Evolutionary conservation across 1,140 invertebrate species (phyloP), one percentile per base, ranked within the genome.

Genomic region (Penaeus japonicus): DNA sequence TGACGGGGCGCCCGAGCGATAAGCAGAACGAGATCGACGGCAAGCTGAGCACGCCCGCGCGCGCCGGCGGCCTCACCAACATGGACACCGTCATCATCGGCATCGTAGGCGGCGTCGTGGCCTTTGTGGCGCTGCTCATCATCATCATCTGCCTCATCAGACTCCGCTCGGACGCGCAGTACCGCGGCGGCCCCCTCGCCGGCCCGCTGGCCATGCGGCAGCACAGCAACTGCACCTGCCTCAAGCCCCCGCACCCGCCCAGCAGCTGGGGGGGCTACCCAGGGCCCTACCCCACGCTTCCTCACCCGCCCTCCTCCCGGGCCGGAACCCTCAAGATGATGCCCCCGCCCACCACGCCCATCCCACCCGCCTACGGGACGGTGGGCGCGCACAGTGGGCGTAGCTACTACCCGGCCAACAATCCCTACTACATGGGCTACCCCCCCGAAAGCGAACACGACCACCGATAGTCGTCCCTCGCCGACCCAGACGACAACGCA

Each of bases 61-160:
- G 47, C 91, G 17, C 90, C 93, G 18, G 91, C 93, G 87, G 86
- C 24, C 79, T 96, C 0, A 95, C 94, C 73, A 97, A 97, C 89
- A 97, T 98, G 91, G 97, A 98, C 91, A 97, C 97, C 2, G 92
- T 98, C 0, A 98, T 98, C 78, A 97, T 98, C 82, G 96, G 96
- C 4, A 97, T 98, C 90, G 97, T 98, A 0, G 97, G 96, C 2
- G 97, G 97, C 22, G 97, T 98, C 1, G 96, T 98, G 20, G 96
- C 96, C 2, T 97, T 98, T 91, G 97, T 98, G 78, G 96, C 96
- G 17, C 95, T 98, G 88, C 93, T 98, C 22, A 96, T 98, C 53
- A 96, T 98, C 1, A 97, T 98, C 87, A 90, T 91, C 39, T 98
- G 97, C 91, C 96, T 98, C 24, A 96, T 97, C 20, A 94, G 96